A percentile compares a stretch with the other conserved stretches of the same genome.
Conservation (phyloP, 2,888 invertebrate genomes). For the Zhengitettix transpicula region DNA sequence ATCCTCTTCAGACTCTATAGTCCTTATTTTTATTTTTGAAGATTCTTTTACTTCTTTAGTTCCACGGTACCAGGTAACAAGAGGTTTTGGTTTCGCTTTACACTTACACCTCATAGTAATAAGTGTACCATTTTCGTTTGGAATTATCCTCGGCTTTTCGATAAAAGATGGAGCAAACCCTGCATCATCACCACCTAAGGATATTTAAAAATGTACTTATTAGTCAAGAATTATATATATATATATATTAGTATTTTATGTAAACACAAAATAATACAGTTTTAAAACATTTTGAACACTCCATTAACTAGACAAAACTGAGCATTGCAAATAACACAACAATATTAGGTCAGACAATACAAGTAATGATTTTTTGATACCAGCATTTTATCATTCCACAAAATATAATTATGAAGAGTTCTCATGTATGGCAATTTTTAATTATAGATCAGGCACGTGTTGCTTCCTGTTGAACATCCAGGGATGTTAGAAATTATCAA, state of each 20-base stretch:
- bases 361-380: background rate
- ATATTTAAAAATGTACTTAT: constrained; percentile 7
- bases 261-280: too few species aligned
- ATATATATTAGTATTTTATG: too few species aligned
- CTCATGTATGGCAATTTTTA: background rate
- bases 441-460: background rate
- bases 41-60: constrained; percentile 70
- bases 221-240: too few species aligned
- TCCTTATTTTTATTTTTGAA: constrained; percentile 67
- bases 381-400: background rate
- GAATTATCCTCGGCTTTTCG: constrained; percentile 97
- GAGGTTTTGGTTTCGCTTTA: constrained; percentile 87
- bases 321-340: too few species aligned
- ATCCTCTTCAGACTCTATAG: constrained; percentile 62
- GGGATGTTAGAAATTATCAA: background rate
- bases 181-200: constrained; percentile 81
- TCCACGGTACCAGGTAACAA: constrained; percentile 89
- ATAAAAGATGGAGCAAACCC: constrained; percentile 94
- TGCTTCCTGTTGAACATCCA: background rate
- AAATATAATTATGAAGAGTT: background rate
- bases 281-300: too few species aligned
- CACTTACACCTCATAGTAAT: constrained; percentile 95
- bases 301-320: too few species aligned
- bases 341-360: too few species aligned
- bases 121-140: constrained; percentile 90